These are phyloP conservation scores for Sialis fuliginosa DNA, from an alignment of 2,888 invertebrate genomes.

Conservation along the genomic window DNA sequence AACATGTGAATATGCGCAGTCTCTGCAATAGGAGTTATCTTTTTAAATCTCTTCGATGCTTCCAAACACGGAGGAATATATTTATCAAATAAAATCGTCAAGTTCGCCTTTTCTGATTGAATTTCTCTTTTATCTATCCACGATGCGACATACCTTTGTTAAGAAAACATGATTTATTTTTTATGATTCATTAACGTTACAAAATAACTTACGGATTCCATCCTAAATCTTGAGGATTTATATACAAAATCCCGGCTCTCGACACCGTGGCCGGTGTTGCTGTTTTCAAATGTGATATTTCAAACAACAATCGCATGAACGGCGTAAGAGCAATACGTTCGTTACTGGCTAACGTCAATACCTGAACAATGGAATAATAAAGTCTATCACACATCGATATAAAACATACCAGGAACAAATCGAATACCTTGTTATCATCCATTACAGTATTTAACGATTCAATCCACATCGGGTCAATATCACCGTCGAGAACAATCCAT, in stretches of 20 bases:
- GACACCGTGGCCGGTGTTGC: conserved; percentile 95
- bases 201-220: conserved; percentile 67
- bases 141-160: conserved; percentile 59
- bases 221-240: conserved; percentile 85
- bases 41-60: conserved; percentile 59
- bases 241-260: conserved; percentile 83
- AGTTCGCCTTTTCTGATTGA: conserved; percentile 56
- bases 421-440: conserved; percentile 87
- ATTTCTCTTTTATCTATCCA: conserved; percentile 68
- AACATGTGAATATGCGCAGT: conserved; percentile 78
- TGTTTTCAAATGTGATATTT: conserved; percentile 74
- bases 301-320: conserved; percentile 81
- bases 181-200: neutral
- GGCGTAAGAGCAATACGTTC: conserved; percentile 83
- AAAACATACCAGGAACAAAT: neutral
- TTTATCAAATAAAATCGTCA: conserved; percentile 81
- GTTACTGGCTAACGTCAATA: conserved; percentile 82
- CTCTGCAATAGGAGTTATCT: conserved; percentile 80
- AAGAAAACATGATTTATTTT: neutral
- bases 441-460: conserved; percentile 91
- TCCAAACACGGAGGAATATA: conserved; percentile 78
- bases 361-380: conserved; percentile 32
- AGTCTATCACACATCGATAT: neutral
- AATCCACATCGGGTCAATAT: conserved; percentile 98
- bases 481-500: conserved; percentile 92